Evolutionary conservation across 2,888 invertebrate species (phyloP), one percentile per base, ranked within the genome.

Genomic region (Charanyca ferruginea): DNA sequence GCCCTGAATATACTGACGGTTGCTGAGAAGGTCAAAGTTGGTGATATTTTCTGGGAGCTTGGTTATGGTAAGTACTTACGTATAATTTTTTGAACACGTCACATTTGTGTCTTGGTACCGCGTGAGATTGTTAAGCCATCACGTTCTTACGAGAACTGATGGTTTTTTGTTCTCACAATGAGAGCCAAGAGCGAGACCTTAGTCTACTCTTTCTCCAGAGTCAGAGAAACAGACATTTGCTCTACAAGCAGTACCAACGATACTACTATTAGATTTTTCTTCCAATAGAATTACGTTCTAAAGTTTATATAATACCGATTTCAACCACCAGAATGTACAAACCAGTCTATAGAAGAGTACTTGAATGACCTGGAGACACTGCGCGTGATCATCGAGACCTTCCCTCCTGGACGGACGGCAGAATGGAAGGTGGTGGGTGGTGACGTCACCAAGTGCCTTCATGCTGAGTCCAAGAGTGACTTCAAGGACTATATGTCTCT

Each of bases 1-100:
- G 96, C 97, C 0, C 85, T 97, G 45, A 96, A 96, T 38, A 96
- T 98, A 18, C 92, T 98, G 53, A 96, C 97, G 4, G 96, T 97
- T 54, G 97, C 97, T 7, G 96, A 97, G 68, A 95, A 96, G 83
- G 96, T 97, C 66, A 96, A 96, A 42, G 96, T 96, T 23, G 94
- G 96, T 8, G 96, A 96, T 66, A 96, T 97, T 25, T 96, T 96
- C 76, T 98, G 97, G 97, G 97, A 98, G 89, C 89, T 98, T 22
- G 97, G 97, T 62, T 97, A 97, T 86, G 97, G 97, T 97, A 90
- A 93, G 91, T 83, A 23, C 45, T 32, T 5, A 9, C 9, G 32
- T 32, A 9, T 28, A 32, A 32, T 9, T 9, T 32, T 9, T 32
- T 32, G 9, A 9, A 1, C 2, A 32, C 7, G 11, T 9, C n/a